Base-by-base conservation (phyloP, 2,888 invertebrate genomes). In the Hirtodrosophila cameraria region DNA sequence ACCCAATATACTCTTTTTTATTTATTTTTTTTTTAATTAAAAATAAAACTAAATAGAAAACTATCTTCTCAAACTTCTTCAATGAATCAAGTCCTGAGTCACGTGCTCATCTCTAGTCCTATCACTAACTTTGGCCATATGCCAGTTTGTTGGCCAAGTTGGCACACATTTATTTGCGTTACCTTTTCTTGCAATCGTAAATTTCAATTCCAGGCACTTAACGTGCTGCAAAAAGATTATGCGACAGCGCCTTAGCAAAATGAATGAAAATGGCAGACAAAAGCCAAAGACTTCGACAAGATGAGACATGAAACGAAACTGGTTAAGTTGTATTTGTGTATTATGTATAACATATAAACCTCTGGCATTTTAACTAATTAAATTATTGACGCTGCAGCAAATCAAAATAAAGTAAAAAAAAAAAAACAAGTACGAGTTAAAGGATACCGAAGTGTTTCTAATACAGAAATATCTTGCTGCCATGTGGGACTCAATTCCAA, bases 181-280 rank as follows among this genome's bases (percentile, higher is more conserved):
- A 86, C 68, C 66, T 73, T 80, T 62, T 42, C 55, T 38, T 59
- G 64, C 67, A 68, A 77, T 84, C 86, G 86, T 86, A 86, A 86
- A 82, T 82, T 82, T 77, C 85, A 84, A 82, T 82, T 86, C 57
- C 60, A 65, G 85, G 60, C 81, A 82, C 81, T 82, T 86, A 86
- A 81, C 75, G 52, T 61, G 60, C 55, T 60, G 67, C 70, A 63
- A 69, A 58, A 65, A 82, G 81, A 86, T 82, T 82, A 84, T 86
- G 86, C 81, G 81, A 75, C 84, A 84, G 60, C 65, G 31, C 46
- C 67, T 60, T 69, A 13, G 58, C 59, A 38, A 66, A 80, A 85
- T 82, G 83, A 82, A 85, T 72, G 79, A 65, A 82, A 85, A 82
- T 82, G 79, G 79, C 61, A 38, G 35, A 50, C 53, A 66, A 50